These are phyloP conservation scores for Eupithecia subumbrata DNA, from an alignment of 2,888 invertebrate species.

Conservation along the genomic window DNA sequence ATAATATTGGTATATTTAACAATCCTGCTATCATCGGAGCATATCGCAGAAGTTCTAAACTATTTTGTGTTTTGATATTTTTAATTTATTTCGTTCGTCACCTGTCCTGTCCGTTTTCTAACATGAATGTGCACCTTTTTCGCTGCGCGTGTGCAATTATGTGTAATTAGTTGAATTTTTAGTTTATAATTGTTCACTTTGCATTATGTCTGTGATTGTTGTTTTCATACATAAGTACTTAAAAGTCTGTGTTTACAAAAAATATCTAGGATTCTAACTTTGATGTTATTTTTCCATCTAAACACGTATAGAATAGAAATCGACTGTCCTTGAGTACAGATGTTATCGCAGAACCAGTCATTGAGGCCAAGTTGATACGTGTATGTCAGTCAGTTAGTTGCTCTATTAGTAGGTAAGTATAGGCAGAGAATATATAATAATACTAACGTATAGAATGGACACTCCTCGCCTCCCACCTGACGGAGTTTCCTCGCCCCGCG, in stretches of 20 bases:
- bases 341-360: slow-evolving; percentile 29
- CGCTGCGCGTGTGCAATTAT: background rate
- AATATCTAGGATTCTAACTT: background rate
- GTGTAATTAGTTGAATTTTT: background rate
- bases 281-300: slow-evolving; percentile 4
- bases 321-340: slow-evolving; percentile 29
- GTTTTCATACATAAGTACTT: too few species aligned
- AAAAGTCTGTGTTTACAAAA: background rate
- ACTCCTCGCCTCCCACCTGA: too few species aligned
- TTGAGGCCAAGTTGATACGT: slow-evolving; percentile 33
- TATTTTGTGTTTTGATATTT: background rate
- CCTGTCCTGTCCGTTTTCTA: background rate
- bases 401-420: slow-evolving; percentile 24
- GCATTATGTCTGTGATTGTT: background rate
- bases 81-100: background rate
- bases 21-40: background rate
- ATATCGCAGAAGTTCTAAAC: background rate
- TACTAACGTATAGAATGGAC: too few species aligned
- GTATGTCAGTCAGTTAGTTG: slow-evolving; percentile 33
- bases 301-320: slow-evolving; percentile 13
- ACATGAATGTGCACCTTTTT: background rate
- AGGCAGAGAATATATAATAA: background rate
- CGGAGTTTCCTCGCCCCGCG: too few species aligned
- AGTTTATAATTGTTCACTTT: background rate
- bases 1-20: background rate